Percentiles rank a stretch among this genome's conserved stretches.
Evolutionary conservation across 37 sponge, comb jelly and placozoan genomes (phyloP).

Genomic region (Spongilla lacustris): DNA sequence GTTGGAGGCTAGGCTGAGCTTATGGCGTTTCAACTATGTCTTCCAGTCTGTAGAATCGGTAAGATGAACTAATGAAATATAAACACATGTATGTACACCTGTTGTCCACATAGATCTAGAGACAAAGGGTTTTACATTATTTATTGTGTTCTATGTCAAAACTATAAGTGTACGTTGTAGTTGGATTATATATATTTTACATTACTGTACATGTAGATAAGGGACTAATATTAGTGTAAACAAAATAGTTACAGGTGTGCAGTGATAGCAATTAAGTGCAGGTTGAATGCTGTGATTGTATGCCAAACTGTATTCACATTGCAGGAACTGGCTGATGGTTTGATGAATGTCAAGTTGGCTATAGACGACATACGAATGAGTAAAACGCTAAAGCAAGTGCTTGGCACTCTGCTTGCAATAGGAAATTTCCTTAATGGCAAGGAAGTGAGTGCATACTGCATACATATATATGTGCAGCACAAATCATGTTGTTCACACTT

Average conservation of each 20-base stretch:
- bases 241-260: no score
- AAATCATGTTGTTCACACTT: no score
- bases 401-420: conserved; percentile 79
- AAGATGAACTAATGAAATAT: background rate
- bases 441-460: conserved; percentile 21
- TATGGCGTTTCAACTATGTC: conserved; percentile 87
- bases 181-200: no score
- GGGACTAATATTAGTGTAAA: background rate
- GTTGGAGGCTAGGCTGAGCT: conserved; percentile 78
- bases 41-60: conserved; percentile 86
- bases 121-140: no score
- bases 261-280: no score
- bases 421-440: conserved; percentile 91
- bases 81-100: no score
- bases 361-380: conserved; percentile 61
- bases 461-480: no score
- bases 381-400: conserved; percentile 66
- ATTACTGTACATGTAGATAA: no score
- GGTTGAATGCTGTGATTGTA: no score
- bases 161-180: no score
- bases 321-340: conserved; percentile 86
- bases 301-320: background rate
- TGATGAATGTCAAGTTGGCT: conserved; percentile 92
- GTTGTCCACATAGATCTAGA: no score
- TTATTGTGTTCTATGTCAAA: no score